Evolutionary conservation across 2,888 invertebrate species (phyloP), one percentile per base, ranked within the genome.

Genomic region (Drosophila histrio): DNA sequence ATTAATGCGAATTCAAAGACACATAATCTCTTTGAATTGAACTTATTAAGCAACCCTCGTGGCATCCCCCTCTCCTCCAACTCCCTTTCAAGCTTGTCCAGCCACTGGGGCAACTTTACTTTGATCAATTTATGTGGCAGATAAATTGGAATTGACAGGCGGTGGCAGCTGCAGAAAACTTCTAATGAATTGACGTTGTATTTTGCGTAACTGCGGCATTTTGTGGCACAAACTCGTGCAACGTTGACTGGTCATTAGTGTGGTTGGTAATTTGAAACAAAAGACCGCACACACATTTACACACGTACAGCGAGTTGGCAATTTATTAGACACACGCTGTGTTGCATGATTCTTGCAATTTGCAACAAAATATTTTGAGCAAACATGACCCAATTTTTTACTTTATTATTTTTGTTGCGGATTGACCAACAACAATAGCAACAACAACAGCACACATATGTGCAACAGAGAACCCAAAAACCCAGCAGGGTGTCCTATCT

Each of bases 311-410:
- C 9, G 26, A 32, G 43, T 43, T 71, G 87, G 70, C 72, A 80
- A 78, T 76, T 87, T 79, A 85, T 85, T 85, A 87, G 82, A 58
- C 87, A 73, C 82, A 82, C 73, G 82, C 82, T 88, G 88, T 60
- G 80, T 77, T 76, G 69, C 87, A 84, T 87, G 82, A 84, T 67
- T 84, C 79, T 64, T 72, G 83, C 78, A 79, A 78, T 81, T 79
- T 78, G 81, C 79, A 81, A 69, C 72, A 63, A 80, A 77, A 77
- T 69, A 65, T 74, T 70, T 63, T 65, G 64, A 71, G 64, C 79
- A 75, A 87, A 87, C 83, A 83, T 84, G 84, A 88, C 84, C 88
- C 65, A 84, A 72, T 78, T 88, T 79, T 82, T 79, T 63, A n/a
- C 39, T 38, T 43, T 43, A 28, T 54, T 13, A 28, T 15, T 30